Evolutionary conservation across 2,113 vertebrate species (phyloP).

Genomic region (Brevimyrus niger): DNA sequence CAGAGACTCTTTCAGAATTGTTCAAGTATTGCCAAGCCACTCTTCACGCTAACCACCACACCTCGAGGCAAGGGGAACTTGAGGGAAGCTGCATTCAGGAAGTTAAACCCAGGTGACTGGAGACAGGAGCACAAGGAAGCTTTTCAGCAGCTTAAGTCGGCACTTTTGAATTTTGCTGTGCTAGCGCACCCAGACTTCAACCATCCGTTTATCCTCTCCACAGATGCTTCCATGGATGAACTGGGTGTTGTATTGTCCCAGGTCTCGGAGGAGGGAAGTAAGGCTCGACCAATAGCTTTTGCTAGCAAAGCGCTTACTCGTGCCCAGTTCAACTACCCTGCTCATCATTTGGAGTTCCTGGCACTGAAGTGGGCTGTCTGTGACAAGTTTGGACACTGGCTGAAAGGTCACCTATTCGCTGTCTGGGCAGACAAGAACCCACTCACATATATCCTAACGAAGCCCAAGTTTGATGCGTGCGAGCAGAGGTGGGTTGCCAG

Average conservation of each 20-base stretch:
- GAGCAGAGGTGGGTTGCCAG: neutral
- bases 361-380: neutral
- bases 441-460: neutral
- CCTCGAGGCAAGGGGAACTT: neutral
- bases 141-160: neutral
- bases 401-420: neutral
- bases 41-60: neutral
- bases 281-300: neutral
- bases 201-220: neutral
- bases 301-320: neutral
- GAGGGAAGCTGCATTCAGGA: too few species aligned
- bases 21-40: slow-evolving; percentile 9
- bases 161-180: neutral
- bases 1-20: slow-evolving; percentile 15
- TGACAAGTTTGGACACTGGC: slow-evolving; percentile 14
- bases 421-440: slow-evolving; percentile 7
- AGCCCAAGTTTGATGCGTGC: slow-evolving; percentile 1
- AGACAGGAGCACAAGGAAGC: neutral
- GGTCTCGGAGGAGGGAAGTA: neutral
- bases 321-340: neutral
- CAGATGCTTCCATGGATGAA: neutral
- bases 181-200: slow-evolving; percentile 16
- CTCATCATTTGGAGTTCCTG: slow-evolving; percentile 6
- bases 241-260: neutral
- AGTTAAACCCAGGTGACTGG: neutral